Conservation (phyloP, 1,140 invertebrate species). For the Lordiphosa mommai region DNA sequence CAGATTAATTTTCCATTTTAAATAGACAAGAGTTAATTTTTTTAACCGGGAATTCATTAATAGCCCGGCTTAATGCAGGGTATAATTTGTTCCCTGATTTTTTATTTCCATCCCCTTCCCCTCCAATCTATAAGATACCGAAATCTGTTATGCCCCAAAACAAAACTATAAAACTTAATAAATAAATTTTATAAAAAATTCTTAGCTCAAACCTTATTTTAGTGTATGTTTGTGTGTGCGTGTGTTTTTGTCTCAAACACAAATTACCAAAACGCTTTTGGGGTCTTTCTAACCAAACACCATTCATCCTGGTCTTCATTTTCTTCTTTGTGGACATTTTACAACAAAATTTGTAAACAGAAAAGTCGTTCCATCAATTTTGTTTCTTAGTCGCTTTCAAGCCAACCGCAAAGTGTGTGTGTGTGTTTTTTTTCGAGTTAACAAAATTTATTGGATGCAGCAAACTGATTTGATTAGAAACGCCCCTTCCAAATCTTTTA, state of each 20-base stretch:
- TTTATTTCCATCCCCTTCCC: no score
- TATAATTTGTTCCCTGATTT: no score
- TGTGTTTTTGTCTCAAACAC: not conserved
- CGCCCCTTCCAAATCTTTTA: slow-evolving; percentile 57
- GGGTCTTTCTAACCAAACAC: slow-evolving; percentile 1
- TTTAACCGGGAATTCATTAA: no score
- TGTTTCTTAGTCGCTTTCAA: slow-evolving; percentile 35
- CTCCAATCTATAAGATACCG: no score
- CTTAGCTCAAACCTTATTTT: no score
- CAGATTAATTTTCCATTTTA: no score
- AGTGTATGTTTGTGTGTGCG: no score
- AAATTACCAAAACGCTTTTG: slow-evolving; percentile 3
- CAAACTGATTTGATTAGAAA: slow-evolving; percentile 74
- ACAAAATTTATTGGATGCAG: slow-evolving; percentile 68
- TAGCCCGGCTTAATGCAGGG: no score
- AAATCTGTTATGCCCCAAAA: no score
- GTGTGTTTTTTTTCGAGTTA: slow-evolving; percentile 28
- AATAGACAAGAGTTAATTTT: no score
- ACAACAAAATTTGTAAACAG: slow-evolving; percentile 49
- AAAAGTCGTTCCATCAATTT: slow-evolving; percentile 46
- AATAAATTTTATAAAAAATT: no score
- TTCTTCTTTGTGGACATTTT: slow-evolving; percentile 1
- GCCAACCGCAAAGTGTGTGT: slow-evolving; percentile 51
- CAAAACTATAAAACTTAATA: no score
- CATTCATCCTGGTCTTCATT: not conserved